A percentile compares a stretch with the other conserved stretches of the same genome.
phyloP scores from a whole-genome alignment of 92 coral and sea anemone species.

The Epizoanthus illoricatus region DNA sequence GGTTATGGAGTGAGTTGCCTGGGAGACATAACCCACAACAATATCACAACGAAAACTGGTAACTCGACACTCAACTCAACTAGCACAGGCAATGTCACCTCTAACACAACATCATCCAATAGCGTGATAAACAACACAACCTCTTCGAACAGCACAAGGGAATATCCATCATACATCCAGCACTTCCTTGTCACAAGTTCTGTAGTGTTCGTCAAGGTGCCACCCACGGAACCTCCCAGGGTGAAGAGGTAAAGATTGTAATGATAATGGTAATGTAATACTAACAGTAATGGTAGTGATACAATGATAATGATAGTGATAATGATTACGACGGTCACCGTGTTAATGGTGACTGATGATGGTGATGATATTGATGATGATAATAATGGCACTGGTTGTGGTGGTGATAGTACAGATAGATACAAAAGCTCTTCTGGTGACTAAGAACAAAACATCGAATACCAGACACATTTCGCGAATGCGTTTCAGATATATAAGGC shows the following conservation, averaged over 20 bases:
- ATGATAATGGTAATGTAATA: background rate
- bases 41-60: constrained; percentile 9
- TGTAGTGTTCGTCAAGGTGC: constrained; percentile 78
- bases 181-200: constrained; percentile 73
- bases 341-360: background rate
- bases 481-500: too few species aligned
- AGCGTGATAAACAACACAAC: constrained; percentile 21
- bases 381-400: too few species aligned
- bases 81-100: constrained; percentile 14
- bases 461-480: too few species aligned
- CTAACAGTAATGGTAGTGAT: background rate
- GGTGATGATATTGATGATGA: background rate
- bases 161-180: constrained; percentile 57
- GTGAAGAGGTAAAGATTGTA: constrained; percentile 59
- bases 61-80: constrained; percentile 22
- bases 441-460: too few species aligned
- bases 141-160: constrained; percentile 44
- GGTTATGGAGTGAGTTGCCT: constrained; percentile 83
- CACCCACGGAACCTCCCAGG: constrained; percentile 58
- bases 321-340: background rate
- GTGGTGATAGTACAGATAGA: too few species aligned
- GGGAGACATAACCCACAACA: constrained; percentile 24
- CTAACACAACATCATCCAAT: constrained; percentile 15
- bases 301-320: background rate
- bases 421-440: too few species aligned